Conservation (phyloP, 92 coral and sea anemone genomes). For the Hydrozoanthus gracilis region DNA sequence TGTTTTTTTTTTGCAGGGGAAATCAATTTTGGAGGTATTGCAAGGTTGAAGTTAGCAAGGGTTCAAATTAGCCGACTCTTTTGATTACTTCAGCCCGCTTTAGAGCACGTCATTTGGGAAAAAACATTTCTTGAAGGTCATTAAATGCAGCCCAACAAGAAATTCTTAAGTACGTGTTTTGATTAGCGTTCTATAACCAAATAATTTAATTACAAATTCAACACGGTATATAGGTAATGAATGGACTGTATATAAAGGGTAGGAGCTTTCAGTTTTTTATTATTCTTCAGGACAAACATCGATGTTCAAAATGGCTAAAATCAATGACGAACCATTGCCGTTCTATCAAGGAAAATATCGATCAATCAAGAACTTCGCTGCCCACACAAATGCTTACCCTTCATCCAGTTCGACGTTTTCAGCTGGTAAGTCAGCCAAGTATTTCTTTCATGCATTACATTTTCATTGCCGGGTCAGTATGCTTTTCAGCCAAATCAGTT, state of each 20-base stretch:
- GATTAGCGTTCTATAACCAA: too few relatives aligned
- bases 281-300: background rate
- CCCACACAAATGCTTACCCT: background rate
- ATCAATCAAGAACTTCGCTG: background rate
- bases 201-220: background rate
- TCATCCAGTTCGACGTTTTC: background rate
- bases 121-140: too few relatives aligned
- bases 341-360: background rate
- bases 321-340: background rate
- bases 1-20: too few relatives aligned
- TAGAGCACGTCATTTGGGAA: too few relatives aligned
- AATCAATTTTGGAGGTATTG: too few relatives aligned
- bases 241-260: background rate
- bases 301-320: background rate
- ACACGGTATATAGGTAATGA: background rate
- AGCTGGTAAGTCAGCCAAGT: background rate
- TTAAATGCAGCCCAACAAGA: too few relatives aligned
- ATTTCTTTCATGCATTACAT: background rate
- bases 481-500: background rate
- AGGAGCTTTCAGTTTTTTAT: background rate
- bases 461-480: too few relatives aligned
- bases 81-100: too few relatives aligned
- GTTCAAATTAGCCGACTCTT: too few relatives aligned
- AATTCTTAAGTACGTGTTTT: too few relatives aligned
- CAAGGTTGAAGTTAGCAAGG: too few relatives aligned